These are phyloP conservation scores for Cosmia pyralina DNA, from an alignment of 2,888 invertebrate species.

Conservation along the genomic window DNA sequence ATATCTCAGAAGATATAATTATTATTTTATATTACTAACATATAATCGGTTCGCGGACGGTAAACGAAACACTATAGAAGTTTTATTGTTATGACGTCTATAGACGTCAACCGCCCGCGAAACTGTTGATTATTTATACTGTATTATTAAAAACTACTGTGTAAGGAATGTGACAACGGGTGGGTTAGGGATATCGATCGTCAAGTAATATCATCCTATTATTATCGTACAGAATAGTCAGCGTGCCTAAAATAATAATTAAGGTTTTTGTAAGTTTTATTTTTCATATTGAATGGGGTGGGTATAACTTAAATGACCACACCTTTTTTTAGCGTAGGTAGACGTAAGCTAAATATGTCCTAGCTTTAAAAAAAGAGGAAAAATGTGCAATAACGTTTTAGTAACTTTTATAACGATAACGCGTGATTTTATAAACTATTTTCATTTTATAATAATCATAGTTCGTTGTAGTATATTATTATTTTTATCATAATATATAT, in stretches of 20 bases:
- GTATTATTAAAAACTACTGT: constrained; percentile 24
- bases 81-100: too few relatives aligned
- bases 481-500: constrained; percentile 66
- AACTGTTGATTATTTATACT: not conserved
- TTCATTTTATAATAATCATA: constrained; percentile 77
- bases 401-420: constrained; percentile 69
- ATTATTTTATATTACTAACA: not conserved
- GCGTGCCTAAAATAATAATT: not conserved
- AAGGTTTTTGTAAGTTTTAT: not conserved
- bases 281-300: not conserved
- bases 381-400: constrained; percentile 62
- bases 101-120: too few relatives aligned
- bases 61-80: too few relatives aligned
- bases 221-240: not conserved
- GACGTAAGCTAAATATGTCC: constrained; percentile 62
- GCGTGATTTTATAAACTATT: constrained; percentile 71
- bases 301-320: constrained; percentile 34
- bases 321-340: not conserved
- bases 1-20: too few relatives aligned
- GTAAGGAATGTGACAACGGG: constrained; percentile 42
- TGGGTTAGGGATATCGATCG: constrained; percentile 11
- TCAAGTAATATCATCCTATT: constrained; percentile 12
- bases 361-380: constrained; percentile 41
- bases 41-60: too few relatives aligned
- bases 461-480: constrained; percentile 86